Evolutionary conservation across 2,113 vertebrate genomes (phyloP).

Genomic region (Ageneiosus marmoratus): DNA sequence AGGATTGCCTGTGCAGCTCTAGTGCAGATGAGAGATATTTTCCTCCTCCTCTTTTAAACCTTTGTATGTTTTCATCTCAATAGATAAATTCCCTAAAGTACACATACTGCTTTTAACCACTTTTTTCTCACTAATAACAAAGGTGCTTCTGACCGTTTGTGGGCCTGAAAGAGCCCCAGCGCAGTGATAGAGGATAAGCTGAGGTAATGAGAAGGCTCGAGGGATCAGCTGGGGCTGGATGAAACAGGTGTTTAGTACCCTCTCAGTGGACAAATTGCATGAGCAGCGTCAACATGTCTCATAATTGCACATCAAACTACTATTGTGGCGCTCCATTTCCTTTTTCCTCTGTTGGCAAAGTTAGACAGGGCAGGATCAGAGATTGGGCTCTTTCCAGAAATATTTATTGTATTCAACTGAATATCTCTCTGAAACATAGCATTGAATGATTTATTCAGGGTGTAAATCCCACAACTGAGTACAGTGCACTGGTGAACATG

Average conservation of each 20-base stretch:
- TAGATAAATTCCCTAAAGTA: conserved; percentile 29
- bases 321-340: conserved; percentile 56
- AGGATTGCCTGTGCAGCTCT: conserved; percentile 46
- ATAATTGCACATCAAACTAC: conserved; percentile 64
- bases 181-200: conserved; percentile 59
- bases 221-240: conserved; percentile 64
- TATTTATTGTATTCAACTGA: conserved; percentile 39
- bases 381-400: conserved; percentile 44
- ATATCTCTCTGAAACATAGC: conserved; percentile 38
- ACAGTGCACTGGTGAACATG: conserved; percentile 34
- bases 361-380: conserved; percentile 42
- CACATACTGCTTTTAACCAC: conserved; percentile 8
- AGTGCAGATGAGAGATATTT: conserved; percentile 24
- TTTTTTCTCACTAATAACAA: conserved; percentile 41
- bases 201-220: conserved; percentile 64
- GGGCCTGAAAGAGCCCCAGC: conserved; percentile 64
- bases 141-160: conserved; percentile 51
- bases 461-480: conserved; percentile 31
- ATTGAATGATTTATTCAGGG: conserved; percentile 39
- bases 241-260: conserved; percentile 66
- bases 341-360: conserved; percentile 53
- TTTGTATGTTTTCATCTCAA: conserved; percentile 41
- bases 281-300: conserved; percentile 58
- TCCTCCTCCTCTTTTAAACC: conserved; percentile 21
- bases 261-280: conserved; percentile 62